Base-by-base conservation (phyloP, 2,797 vertebrate species). In the Momotus momota region DNA sequence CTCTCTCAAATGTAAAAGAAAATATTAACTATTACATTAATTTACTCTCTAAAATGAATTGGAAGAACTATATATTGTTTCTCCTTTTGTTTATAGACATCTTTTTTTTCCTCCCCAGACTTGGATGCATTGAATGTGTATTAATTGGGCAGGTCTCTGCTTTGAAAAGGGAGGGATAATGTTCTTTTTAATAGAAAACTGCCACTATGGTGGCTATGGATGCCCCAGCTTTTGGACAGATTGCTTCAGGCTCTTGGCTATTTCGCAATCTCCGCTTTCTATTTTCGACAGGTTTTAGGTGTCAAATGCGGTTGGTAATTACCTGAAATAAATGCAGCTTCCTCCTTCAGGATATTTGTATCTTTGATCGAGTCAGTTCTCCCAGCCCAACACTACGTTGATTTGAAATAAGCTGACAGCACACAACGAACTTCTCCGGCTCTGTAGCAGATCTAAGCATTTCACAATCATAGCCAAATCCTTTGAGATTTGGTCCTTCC, bases 41-140 rank as follows among this genome's bases (percentile, higher is more conserved):
- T n/a, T 57, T 38, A 12, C 12, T 67, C 29, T 26, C 45, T 81
- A 29, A 41, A 49, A 19, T 26, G 23, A 58, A 45, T 0, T 13
- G n/a, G 48, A 75, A 88, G 16, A 81, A 65, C 29, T 20, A 48
- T 20, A 48, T 22, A 5, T 4, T 61, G 31, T 33, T 89, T 55
- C 55, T 61, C 25, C 22, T 78, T 58, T 40, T 51, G 16, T 23
- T 52, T 91, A 62, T 2, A 57, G 52, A 43, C 10, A 35, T 5
- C 3, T 26, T 17, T 23, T 10, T 1, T 2, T 4, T 4, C 4
- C 3, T 1, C 3, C 10, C 7, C 6, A 25, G 14, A 52, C 11
- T 21, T 1, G 3, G 13, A 19, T 16, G 48, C 78, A 54, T 0
- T 52, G 11, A 77, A 5, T 15, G 9, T 2, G 4, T 15, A 8